Evolutionary conservation across 2,113 vertebrate genomes (phyloP).

Genomic region (Trematomus loennbergii): DNA sequence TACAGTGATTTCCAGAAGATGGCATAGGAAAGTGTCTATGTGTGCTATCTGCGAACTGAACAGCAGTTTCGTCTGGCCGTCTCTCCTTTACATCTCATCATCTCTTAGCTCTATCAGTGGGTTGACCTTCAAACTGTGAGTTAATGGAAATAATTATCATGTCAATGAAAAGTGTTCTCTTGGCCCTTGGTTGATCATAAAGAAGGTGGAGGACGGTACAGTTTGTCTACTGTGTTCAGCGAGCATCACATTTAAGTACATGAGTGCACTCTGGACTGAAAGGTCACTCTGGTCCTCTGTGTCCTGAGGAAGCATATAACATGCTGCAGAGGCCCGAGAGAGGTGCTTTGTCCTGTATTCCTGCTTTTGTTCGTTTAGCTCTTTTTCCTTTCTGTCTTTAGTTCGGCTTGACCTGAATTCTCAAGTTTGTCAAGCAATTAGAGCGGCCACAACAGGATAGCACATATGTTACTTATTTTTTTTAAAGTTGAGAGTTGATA

Average conservation of each 20-base stretch:
- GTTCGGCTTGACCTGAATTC: constrained; percentile 28
- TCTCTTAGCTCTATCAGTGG: not conserved
- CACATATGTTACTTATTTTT: constrained; percentile 25
- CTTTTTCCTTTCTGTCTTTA: not conserved
- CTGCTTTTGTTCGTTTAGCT: constrained; percentile 49
- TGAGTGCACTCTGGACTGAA: no score
- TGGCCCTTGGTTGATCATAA: not conserved
- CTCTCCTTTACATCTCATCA: not conserved
- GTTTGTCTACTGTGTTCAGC: no score
- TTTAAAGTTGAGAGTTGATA: not conserved
- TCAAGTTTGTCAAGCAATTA: constrained; percentile 48
- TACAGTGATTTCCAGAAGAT: not conserved
- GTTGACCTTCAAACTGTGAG: no score
- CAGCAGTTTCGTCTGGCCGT: not conserved
- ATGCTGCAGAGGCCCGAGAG: not conserved
- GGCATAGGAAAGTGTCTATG: not conserved
- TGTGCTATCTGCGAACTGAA: not conserved
- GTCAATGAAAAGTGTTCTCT: not conserved
- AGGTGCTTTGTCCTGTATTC: constrained; percentile 40
- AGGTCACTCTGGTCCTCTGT: not conserved
- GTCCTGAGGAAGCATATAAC: not conserved
- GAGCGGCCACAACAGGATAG: not conserved
- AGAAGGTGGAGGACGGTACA: no score
- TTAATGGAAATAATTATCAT: not conserved
- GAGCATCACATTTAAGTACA: no score